Base-by-base conservation (phyloP, 2,888 invertebrate species). In the Trichopoda pennipes region DNA sequence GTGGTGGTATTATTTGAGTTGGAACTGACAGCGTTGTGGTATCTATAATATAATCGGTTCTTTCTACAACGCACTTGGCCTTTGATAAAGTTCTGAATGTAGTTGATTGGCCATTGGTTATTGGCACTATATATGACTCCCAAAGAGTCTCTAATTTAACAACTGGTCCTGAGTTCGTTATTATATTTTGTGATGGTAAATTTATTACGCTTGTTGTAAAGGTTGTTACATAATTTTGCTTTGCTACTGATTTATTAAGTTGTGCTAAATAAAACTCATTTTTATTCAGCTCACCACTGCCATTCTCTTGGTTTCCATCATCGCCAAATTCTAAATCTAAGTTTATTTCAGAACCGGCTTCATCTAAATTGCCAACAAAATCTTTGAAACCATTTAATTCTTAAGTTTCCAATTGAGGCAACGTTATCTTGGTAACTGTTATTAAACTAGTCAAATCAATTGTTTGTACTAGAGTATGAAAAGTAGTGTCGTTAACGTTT, bases 361-460 rank as follows among this genome's bases (percentile, higher is more conserved):
- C 97, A 87, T 97, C 97, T 56, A 97, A 92, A 76, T 95, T 94
- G 69, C 95, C 95, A 87, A 97, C 97, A 90, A 97, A 97, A 90
- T 97, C 97, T 87, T 96, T 96, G 28, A 97, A 92, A 1, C 96
- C 96, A 90, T 95, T 96, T 87, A 96, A 97, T 88, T 96, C 96
- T 91, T 95, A 96, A 84, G 94, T 94, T 89, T 96, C 96, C 93
- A 96, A 94, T 38, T 82, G 75, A 0, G 97, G 97, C 8, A 97
- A 97, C 58, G 97, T 90, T 0, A 97, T 98, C 90, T 97, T 97
- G 2, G 96, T 97, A 0, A 97, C 97, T 0, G 97, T 97, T 14
- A 98, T 97, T 74, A 97, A 92, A 88, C 97, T 93, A 0, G 97
- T 96, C 23, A 97, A 93, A 87, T 96, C 94, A 91, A 97, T 98